Conservation (phyloP, 1,140 invertebrate genomes). For the Panagrolaimus sp. region DNA sequence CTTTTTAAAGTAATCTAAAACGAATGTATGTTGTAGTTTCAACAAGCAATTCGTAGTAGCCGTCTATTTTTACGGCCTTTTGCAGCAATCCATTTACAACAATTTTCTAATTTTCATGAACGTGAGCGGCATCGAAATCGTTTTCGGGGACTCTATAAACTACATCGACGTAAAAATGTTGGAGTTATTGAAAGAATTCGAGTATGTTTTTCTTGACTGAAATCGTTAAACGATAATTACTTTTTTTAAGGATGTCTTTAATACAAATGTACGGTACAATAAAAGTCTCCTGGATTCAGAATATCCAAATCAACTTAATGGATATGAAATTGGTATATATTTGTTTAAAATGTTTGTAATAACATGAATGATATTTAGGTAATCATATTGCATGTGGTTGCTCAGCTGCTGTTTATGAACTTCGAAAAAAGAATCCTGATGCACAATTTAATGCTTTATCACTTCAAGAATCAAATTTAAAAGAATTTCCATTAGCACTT, state of each 20-base stretch:
- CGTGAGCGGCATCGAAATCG: conserved; percentile 12
- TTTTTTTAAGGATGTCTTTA: conserved; percentile 25
- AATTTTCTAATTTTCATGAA: background rate
- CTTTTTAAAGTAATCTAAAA: too few relatives aligned
- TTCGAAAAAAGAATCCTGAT: conserved; percentile 14
- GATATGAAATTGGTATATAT: conserved; percentile 24
- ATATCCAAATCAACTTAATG: conserved; percentile 22
- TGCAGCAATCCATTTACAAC: conserved; percentile 18
- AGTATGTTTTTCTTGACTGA: background rate
- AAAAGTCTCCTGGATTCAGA: background rate
- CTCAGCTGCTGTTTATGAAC: conserved; percentile 22
- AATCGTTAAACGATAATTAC: too few relatives aligned
- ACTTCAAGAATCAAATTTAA: background rate
- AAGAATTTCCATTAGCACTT: conserved; percentile 29
- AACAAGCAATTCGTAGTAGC: conserved; percentile 1
- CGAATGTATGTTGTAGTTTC: conserved; percentile 1
- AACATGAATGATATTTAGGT: conserved; percentile 13
- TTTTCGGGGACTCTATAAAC: conserved; percentile 6
- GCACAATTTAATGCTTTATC: conserved; percentile 8
- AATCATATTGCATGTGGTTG: conserved; percentile 23
- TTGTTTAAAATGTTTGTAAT: background rate
- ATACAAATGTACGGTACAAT: conserved; percentile 31
- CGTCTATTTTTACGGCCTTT: conserved; percentile 21
- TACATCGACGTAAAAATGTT: conserved; percentile 9
- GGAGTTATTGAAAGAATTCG: conserved; percentile 13